phyloP scores from a whole-genome alignment of 2,888 invertebrate species.

The Orchestes rusci region DNA sequence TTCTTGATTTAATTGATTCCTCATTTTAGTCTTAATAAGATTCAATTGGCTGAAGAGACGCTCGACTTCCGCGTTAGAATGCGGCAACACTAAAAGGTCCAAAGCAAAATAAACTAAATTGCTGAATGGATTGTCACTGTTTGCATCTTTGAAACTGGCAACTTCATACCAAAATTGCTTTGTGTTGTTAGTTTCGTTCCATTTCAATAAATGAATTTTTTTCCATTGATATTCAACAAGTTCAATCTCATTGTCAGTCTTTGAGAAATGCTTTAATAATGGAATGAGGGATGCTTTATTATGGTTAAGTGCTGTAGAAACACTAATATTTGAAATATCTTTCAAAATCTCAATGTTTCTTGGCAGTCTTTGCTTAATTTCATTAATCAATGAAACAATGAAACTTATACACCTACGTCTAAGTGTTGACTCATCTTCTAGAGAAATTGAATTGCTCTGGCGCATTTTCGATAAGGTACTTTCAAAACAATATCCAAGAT shows the following conservation, averaged over 20 bases:
- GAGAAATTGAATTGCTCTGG: not conserved
- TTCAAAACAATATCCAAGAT: slow-evolving; percentile 3
- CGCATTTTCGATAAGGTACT: not conserved
- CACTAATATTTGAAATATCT: slow-evolving; percentile 9
- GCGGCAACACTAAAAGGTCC: slow-evolving; percentile 17
- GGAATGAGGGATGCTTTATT: slow-evolving; percentile 5
- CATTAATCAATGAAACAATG: slow-evolving; percentile 10
- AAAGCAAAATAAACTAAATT: slow-evolving; percentile 17
- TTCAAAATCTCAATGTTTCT: slow-evolving; percentile 12
- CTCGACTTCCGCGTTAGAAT: slow-evolving; percentile 26
- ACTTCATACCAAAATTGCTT: slow-evolving; percentile 15
- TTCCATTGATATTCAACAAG: slow-evolving; percentile 3
- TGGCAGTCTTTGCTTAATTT: slow-evolving; percentile 15
- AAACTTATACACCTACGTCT: slow-evolving; percentile 14
- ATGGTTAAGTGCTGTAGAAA: slow-evolving; percentile 9
- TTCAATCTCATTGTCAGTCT: slow-evolving; percentile 1
- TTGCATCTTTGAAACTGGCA: slow-evolving; percentile 34
- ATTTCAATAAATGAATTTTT: slow-evolving; percentile 3
- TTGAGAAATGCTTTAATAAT: slow-evolving; percentile 6
- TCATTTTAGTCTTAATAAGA: slow-evolving; percentile 19
- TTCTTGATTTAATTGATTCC: not conserved
- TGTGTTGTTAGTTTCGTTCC: slow-evolving; percentile 3
- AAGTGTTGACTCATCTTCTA: slow-evolving; percentile 9
- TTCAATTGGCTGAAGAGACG: slow-evolving; percentile 24
- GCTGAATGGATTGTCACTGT: slow-evolving; percentile 41